phyloP scores from a whole-genome alignment of 2,797 vertebrate genomes.

The Malacoraja senta region DNA sequence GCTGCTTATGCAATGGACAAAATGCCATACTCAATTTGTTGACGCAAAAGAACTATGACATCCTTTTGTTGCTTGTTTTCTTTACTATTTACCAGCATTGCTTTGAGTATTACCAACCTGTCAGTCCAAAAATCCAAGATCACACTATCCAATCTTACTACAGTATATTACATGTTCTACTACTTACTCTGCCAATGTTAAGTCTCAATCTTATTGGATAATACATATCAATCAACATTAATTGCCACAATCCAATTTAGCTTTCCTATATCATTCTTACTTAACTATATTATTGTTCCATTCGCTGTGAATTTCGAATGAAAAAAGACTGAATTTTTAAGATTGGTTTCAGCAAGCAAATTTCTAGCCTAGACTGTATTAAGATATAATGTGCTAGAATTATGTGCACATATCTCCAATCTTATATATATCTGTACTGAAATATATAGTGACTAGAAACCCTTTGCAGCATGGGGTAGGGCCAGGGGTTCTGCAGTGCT shows the following conservation, averaged over 20 bases:
- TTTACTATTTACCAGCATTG: too few relatives aligned
- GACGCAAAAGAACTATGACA: too few relatives aligned
- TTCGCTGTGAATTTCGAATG: background rate
- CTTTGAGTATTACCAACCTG: too few relatives aligned
- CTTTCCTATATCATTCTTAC: background rate
- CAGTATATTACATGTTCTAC: background rate
- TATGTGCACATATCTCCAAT: too few relatives aligned
- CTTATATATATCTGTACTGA: background rate
- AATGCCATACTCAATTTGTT: too few relatives aligned
- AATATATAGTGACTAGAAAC: background rate
- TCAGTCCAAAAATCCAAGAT: too few relatives aligned
- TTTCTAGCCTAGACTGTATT: background rate
- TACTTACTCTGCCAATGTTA: background rate
- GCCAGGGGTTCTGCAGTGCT: background rate
- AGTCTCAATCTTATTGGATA: too few relatives aligned
- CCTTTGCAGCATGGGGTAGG: background rate
- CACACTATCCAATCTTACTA: too few relatives aligned
- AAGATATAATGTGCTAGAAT: background rate
- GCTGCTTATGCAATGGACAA: too few relatives aligned
- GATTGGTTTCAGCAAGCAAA: background rate
- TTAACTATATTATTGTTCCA: background rate
- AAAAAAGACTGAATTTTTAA: background rate
- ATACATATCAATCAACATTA: too few relatives aligned
- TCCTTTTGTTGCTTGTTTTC: too few relatives aligned
- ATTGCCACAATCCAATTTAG: too few relatives aligned